Base-by-base conservation (phyloP, 2,888 invertebrate genomes). In the Heliconius aoede region DNA sequence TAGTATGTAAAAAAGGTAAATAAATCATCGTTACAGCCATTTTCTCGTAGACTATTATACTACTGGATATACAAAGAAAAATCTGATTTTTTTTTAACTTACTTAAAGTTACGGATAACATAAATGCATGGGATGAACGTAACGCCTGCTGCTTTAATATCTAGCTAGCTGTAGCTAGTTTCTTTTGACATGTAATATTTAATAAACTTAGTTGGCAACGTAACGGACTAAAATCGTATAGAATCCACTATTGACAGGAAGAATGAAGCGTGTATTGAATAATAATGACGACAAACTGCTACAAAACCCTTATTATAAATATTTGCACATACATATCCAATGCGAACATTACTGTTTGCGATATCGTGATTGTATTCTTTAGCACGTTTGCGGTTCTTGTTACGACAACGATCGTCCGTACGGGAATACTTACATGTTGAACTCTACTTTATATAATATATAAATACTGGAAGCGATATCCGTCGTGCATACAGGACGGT, bases 231-330 rank as follows among this genome's bases (percentile, higher is more conserved):
- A 77, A 77, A 62, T 72, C 73, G 74, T 36, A 71, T 77, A 74
- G 79, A 76, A 72, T 74, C 73, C 80, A 71, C 76, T 62, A 69
- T 80, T 80, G 82, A 84, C 86, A 86, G 88, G 87, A 86, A 88
- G 87, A 85, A 82, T 80, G 82, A 83, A 84, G 85, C 89, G 86
- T 85, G 85, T 85, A 83, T 84, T 86, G 92, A 91, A 93, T 92
- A 89, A 83, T 88, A 91, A 92, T 91, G 87, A 80, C 88, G 85
- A 83, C 77, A 80, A 81, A 83, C 83, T 82, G 80, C 78, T 82
- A 81, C 78, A 82, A 83, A 79, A 62, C 81, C 84, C 85, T 82
- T 84, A 80, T 80, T 83, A 83, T 82, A 83, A 81, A 81, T 81
- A 83, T 84, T 85, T 82, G 84, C 85, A 85, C 80, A 81, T 81